Evolutionary conservation across 1,140 invertebrate genomes (phyloP).

Genomic region (Saccostrea cuccullata): DNA sequence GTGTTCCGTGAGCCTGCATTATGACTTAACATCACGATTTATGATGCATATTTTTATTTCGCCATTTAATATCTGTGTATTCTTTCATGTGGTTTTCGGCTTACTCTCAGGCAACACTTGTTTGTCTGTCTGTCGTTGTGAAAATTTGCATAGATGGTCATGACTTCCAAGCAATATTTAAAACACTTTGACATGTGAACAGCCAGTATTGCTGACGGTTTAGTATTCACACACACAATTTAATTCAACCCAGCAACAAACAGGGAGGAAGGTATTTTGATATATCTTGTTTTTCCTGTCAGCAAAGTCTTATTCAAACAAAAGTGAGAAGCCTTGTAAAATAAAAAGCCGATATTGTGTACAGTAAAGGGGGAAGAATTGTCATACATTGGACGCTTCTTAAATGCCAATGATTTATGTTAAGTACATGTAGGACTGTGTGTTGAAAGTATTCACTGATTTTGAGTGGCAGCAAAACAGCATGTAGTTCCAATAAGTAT

Average conservation of each 20-base stretch:
- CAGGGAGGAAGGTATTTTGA: neutral
- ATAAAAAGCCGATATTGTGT: neutral
- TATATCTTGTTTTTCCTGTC: constrained; percentile 20
- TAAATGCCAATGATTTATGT: neutral
- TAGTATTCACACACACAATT: neutral
- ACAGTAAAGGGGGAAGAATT: neutral
- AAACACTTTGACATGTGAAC: constrained; percentile 4
- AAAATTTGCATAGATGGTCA: neutral
- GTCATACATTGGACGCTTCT: neutral
- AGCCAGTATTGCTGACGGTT: neutral
- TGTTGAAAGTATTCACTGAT: no score
- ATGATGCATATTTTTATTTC: neutral
- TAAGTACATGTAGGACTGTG: no score
- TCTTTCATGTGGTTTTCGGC: neutral
- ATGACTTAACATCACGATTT: neutral
- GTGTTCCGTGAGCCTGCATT: neutral
- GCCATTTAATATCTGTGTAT: neutral
- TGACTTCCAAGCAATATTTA: neutral
- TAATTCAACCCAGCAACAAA: constrained; percentile 14
- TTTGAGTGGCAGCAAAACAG: no score
- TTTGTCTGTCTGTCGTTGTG: neutral
- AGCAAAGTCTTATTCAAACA: neutral
- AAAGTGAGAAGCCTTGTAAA: neutral
- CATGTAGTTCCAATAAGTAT: no score
- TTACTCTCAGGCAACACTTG: neutral